phyloP scores from a whole-genome alignment of 2,797 vertebrate genomes.

The Syncerus caffer region DNA sequence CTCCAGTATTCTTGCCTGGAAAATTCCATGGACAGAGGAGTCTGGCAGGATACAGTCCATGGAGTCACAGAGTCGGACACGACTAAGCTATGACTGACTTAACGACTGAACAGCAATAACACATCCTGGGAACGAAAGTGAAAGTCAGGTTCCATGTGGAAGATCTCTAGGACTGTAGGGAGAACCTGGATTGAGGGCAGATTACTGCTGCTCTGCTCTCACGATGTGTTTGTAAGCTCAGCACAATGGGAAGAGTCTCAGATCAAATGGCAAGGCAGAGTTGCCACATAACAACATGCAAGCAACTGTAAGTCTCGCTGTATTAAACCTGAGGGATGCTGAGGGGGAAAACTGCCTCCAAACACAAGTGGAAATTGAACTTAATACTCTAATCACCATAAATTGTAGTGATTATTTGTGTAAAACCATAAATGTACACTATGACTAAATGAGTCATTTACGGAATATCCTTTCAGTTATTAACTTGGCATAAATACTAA shows the following conservation, averaged over 20 bases:
- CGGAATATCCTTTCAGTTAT: conserved; percentile 56
- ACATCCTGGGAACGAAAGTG: not conserved
- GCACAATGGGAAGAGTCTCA: not conserved
- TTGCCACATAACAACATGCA: not conserved
- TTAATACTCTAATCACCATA: conserved; percentile 40
- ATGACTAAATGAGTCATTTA: conserved; percentile 52
- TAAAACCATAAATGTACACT: conserved; percentile 44
- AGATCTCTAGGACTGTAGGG: not conserved
- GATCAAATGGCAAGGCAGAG: not conserved
- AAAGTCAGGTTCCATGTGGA: not conserved
- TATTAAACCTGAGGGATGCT: not conserved
- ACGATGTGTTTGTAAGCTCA: conserved; percentile 40
- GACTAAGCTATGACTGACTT: not conserved
- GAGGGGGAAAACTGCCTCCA: not conserved
- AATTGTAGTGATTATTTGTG: conserved; percentile 46
- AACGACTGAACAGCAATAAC: not conserved
- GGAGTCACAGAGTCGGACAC: not conserved
- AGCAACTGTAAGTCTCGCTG: not conserved
- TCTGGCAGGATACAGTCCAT: not conserved
- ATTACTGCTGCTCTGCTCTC: not conserved
- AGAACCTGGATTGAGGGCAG: conserved; percentile 31
- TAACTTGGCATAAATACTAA: conserved; percentile 67
- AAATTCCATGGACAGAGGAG: not conserved
- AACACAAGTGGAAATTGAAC: conserved; percentile 45
- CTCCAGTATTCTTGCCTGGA: not conserved